Evolutionary conservation across 2,113 vertebrate genomes (phyloP).

Genomic region (Toxostoma redivivum): DNA sequence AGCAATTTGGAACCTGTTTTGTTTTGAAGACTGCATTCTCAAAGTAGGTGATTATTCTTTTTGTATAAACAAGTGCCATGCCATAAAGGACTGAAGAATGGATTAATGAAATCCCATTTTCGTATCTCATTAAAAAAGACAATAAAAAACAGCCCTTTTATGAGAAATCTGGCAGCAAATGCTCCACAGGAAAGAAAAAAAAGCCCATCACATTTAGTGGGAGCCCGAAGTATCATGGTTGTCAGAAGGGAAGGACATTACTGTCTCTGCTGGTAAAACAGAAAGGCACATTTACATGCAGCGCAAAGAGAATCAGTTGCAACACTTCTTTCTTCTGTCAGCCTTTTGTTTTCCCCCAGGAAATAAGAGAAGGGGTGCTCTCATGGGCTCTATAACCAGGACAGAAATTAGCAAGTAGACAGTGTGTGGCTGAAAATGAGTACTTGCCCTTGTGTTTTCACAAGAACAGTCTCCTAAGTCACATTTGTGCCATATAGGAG

Average conservation of each 20-base stretch:
- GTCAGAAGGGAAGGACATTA: background rate
- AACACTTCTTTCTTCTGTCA: background rate
- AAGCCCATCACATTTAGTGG: background rate
- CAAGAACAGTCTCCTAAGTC: background rate
- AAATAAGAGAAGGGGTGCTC: background rate
- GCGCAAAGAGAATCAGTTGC: background rate
- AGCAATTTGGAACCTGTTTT: background rate
- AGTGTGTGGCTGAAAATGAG: background rate
- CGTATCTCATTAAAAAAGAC: background rate
- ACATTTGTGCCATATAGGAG: background rate
- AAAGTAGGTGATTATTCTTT: background rate
- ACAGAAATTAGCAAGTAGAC: background rate
- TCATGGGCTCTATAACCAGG: background rate
- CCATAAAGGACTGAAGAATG: background rate
- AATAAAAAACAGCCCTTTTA: background rate
- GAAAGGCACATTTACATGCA: background rate
- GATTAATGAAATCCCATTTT: constrained; percentile 20
- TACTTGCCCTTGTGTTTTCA: background rate
- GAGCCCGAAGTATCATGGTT: background rate
- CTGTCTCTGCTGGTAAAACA: background rate
- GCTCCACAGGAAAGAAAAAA: background rate
- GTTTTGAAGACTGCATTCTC: background rate
- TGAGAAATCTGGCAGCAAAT: background rate
- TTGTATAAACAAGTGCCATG: background rate
- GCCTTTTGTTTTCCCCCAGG: background rate